Evolutionary conservation across 1,140 invertebrate genomes (phyloP).

Genomic region (Nasonia longicornis): DNA sequence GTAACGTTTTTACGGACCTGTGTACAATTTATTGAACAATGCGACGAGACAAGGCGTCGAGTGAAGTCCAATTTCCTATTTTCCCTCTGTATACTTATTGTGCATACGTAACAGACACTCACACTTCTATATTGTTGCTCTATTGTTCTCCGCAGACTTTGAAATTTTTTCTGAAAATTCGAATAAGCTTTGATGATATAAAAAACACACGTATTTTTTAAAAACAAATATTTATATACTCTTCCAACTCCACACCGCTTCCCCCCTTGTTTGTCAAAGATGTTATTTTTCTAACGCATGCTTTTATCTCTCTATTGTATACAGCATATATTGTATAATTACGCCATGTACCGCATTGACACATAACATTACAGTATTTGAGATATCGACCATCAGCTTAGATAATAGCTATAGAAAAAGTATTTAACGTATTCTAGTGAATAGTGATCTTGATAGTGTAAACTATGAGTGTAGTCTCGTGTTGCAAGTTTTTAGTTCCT

Average conservation of each 20-base stretch:
- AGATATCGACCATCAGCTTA: neutral
- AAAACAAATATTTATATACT: conserved; percentile 23
- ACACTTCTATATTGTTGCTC: neutral
- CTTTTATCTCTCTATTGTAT: conserved; percentile 47
- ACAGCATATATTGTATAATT: conserved; percentile 8
- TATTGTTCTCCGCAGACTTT: neutral
- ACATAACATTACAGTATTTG: neutral
- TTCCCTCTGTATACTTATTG: neutral
- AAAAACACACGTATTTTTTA: conserved; percentile 17
- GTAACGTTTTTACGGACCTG: conserved; percentile 5
- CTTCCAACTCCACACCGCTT: conserved; percentile 60
- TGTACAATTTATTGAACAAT: neutral
- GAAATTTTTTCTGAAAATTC: neutral
- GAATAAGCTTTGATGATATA: neutral
- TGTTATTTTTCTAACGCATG: conserved; percentile 64
- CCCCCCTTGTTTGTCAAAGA: conserved; percentile 54
- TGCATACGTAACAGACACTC: neutral
- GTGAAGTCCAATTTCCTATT: conserved; percentile 26
- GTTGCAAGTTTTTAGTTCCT: neutral
- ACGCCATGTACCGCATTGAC: neutral
- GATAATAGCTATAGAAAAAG: neutral
- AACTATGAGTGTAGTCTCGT: neutral
- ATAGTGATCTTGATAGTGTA: neutral
- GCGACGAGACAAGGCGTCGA: neutral
- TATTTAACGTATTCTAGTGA: neutral